Percentiles rank a stretch among this genome's conserved stretches.
Conservation (phyloP, 1,140 invertebrate genomes). For the Drosophila mauritiana region DNA sequence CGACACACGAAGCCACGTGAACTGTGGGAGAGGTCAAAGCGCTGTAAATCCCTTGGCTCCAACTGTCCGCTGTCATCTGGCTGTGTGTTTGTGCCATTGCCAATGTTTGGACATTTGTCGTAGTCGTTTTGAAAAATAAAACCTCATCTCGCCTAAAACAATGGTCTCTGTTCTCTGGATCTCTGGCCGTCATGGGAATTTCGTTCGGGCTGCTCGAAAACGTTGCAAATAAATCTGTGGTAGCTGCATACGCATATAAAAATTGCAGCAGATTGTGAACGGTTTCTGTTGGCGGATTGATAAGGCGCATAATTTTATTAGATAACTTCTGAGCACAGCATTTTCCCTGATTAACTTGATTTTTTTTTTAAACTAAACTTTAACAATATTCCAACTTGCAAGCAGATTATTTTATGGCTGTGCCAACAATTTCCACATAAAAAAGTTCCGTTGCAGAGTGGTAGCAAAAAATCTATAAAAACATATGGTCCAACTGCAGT, state of each 20-base stretch:
- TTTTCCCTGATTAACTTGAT: constrained; percentile 4
- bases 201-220: not conserved
- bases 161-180: constrained; percentile 13
- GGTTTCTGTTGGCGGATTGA: constrained; percentile 7
- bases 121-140: constrained; percentile 51
- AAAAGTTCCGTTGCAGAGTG: constrained; percentile 25
- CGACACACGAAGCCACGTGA: constrained; percentile 22
- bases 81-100: constrained; percentile 2
- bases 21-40: constrained; percentile 56
- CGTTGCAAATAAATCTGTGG: constrained; percentile 32
- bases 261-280: not conserved
- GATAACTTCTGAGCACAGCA: not conserved
- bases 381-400: constrained; percentile 15
- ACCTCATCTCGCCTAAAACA: constrained; percentile 45
- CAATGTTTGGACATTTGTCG: constrained; percentile 58
- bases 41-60: constrained; percentile 30
- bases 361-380: not conserved
- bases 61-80: constrained; percentile 33
- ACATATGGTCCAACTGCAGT: constrained; percentile 26
- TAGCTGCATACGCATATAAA: constrained; percentile 26
- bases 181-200: not conserved
- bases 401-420: constrained; percentile 12
- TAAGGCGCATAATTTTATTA: constrained; percentile 6
- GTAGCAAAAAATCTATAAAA: constrained; percentile 18
- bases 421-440: constrained; percentile 5